A percentile compares a stretch with the other conserved stretches of the same genome.
phyloP scores from a whole-genome alignment of 2,113 vertebrate genomes.

The Silurus asotus region DNA sequence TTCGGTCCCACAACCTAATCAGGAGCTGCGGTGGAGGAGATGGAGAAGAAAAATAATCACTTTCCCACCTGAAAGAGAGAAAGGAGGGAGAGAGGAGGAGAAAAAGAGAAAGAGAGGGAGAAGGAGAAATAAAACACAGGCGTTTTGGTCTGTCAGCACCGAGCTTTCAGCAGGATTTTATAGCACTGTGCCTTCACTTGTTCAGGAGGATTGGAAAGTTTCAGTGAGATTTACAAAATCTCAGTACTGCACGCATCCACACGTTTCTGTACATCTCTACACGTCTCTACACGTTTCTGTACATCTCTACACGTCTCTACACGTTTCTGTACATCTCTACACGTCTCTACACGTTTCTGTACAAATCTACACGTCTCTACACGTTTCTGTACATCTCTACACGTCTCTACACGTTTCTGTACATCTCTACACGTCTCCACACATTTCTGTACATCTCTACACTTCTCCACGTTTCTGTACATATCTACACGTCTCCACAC shows the following conservation, averaged over 20 bases:
- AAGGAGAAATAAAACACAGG: neutral
- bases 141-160: neutral
- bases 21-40: constrained; percentile 58
- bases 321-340: too few species aligned
- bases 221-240: neutral
- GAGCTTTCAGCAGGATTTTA: neutral
- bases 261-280: neutral
- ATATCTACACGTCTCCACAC: too few species aligned
- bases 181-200: neutral
- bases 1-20: constrained; percentile 67
- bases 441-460: too few species aligned
- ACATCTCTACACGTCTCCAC: too few species aligned
- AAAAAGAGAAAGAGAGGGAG: neutral
- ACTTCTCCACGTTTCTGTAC: too few species aligned
- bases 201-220: neutral
- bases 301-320: too few species aligned
- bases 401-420: too few species aligned
- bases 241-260: neutral
- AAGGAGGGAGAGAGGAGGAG: neutral
- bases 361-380: too few species aligned
- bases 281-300: neutral
- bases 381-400: too few species aligned
- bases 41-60: constrained; percentile 57
- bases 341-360: too few species aligned
- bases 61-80: constrained; percentile 57